phyloP scores from a whole-genome alignment of 2,797 vertebrate species.

The Apodemus agrarius region DNA sequence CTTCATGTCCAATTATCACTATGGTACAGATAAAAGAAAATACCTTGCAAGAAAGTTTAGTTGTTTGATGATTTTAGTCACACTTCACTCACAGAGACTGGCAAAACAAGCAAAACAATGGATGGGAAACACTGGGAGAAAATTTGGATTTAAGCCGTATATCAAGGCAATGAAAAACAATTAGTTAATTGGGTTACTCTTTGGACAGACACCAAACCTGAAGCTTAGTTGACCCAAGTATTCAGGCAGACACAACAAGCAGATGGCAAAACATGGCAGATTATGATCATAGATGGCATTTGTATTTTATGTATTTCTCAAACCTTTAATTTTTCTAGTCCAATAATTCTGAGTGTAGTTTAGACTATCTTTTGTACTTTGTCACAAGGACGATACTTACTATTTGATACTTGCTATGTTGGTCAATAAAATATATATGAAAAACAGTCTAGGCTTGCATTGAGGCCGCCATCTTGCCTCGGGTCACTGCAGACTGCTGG shows the following conservation, averaged over 20 bases:
- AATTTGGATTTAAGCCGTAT: slow-evolving; percentile 14
- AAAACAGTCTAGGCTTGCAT: too few species aligned
- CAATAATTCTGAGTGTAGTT: background rate
- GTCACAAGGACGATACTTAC: background rate
- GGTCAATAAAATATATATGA: background rate
- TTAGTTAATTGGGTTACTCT: background rate
- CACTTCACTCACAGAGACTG: background rate
- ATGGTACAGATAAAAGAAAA: background rate
- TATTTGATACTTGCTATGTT: background rate
- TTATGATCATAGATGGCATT: background rate
- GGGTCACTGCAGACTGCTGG: too few species aligned
- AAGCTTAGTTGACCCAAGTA: background rate
- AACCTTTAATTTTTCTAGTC: background rate
- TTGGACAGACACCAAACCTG: background rate
- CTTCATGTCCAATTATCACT: too few species aligned
- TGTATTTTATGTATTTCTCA: background rate
- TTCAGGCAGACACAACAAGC: background rate
- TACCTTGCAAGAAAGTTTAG: background rate
- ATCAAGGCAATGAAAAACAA: background rate
- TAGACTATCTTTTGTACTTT: background rate
- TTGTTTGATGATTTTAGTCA: background rate
- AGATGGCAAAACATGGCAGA: background rate
- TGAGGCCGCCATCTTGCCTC: too few species aligned
- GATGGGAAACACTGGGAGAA: background rate
- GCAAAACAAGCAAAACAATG: background rate